Conservation (phyloP, 1,140 invertebrate genomes). For the Ptiloglossa arizonensis region DNA sequence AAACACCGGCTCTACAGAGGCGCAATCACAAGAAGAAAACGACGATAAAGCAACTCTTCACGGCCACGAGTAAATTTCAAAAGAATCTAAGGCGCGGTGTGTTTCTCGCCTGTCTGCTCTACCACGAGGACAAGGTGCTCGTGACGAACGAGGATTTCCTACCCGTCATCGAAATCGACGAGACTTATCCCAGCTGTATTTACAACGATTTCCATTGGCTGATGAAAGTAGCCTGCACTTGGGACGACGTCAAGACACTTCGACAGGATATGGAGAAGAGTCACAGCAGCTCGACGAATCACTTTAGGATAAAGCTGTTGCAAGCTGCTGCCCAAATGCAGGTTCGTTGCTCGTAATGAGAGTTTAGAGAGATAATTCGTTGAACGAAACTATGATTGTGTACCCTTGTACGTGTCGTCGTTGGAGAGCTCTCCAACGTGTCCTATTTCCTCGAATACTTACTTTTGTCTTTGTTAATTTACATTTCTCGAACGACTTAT, state of each 20-base stretch:
- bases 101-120: conserved; percentile 95
- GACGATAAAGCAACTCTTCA: conserved; percentile 96
- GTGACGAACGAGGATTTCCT: conserved; percentile 98
- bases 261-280: conserved; percentile 96
- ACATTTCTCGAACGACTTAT: too few relatives aligned
- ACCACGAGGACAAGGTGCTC: conserved; percentile 96
- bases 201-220: conserved; percentile 98
- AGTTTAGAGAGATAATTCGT: too few relatives aligned
- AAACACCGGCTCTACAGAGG: conserved; percentile 83
- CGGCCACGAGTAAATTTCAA: conserved; percentile 96
- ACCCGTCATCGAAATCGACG: conserved; percentile 97
- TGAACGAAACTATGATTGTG: too few relatives aligned
- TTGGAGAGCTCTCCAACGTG: too few relatives aligned
- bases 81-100: conserved; percentile 95
- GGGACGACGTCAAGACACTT: conserved; percentile 96
- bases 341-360: conserved; percentile 84
- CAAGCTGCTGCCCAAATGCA: conserved; percentile 97
- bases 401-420: too few relatives aligned
- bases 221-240: conserved; percentile 97
- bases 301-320: conserved; percentile 95
- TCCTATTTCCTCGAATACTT: too few relatives aligned
- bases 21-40: conserved; percentile 91
- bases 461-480: too few relatives aligned
- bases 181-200: conserved; percentile 95
- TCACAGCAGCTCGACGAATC: conserved; percentile 91